Percentiles rank a stretch among this genome's conserved stretches.
These are phyloP conservation scores for Pollimyrus isidori DNA, from an alignment of 2,113 vertebrate genomes.

Conservation along the genomic window DNA sequence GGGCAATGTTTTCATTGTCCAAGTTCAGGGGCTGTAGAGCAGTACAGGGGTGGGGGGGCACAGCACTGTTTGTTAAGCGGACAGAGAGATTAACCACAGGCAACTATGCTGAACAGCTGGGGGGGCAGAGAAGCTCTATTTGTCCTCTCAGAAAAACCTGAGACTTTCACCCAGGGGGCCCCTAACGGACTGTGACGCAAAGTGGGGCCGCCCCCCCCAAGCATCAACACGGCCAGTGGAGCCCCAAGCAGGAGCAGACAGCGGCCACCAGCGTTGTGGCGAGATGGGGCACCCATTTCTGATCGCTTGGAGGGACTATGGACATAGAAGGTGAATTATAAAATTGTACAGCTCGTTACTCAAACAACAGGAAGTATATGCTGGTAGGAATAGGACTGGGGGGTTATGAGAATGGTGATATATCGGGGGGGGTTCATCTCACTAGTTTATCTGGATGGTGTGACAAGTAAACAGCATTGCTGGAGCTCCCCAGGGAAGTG, in stretches of 20 bases:
- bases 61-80: too few species aligned
- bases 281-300: neutral
- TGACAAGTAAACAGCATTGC: slow-evolving; percentile 43
- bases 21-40: too few species aligned
- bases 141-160: too few species aligned
- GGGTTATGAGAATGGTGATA: slow-evolving; percentile 35
- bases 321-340: slow-evolving; percentile 37
- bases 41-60: too few species aligned
- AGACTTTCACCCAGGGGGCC: too few species aligned
- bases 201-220: neutral
- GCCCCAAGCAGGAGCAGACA: neutral
- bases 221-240: slow-evolving; percentile 9
- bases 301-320: neutral
- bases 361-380: slow-evolving; percentile 36
- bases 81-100: too few species aligned
- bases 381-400: slow-evolving; percentile 38
- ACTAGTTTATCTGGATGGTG: slow-evolving; percentile 39
- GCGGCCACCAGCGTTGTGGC: neutral
- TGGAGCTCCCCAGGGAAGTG: slow-evolving; percentile 27
- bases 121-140: neutral
- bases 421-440: slow-evolving; percentile 36
- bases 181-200: too few species aligned
- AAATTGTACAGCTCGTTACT: slow-evolving; percentile 46
- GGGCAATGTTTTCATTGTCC: too few species aligned
- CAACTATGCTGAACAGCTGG: too few species aligned